Percentiles rank a stretch among this genome's conserved stretches.
Evolutionary conservation across 92 coral and sea anemone genomes (phyloP).

Genomic region (Epizoanthus fatuus): DNA sequence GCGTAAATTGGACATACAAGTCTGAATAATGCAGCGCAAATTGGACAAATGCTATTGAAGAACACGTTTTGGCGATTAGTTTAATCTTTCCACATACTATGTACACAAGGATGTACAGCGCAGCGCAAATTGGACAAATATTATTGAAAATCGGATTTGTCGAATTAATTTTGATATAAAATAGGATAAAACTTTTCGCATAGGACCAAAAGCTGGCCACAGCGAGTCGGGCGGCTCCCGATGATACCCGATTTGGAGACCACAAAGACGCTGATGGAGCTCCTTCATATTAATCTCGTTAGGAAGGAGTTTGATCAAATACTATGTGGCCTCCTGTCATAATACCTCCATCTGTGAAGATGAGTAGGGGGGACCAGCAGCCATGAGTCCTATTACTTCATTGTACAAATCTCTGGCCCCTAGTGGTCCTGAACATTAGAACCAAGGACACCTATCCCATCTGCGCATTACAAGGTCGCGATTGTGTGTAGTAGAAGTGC

Average conservation of each 20-base stretch:
- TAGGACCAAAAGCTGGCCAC: slow-evolving; percentile 33
- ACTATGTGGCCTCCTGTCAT: neutral
- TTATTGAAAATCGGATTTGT: too few species aligned
- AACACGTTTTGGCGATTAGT: too few species aligned
- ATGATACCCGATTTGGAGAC: slow-evolving; percentile 22
- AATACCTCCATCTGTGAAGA: slow-evolving; percentile 14
- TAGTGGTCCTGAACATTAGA: neutral
- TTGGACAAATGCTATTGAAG: too few species aligned
- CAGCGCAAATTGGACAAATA: too few species aligned
- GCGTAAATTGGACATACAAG: too few species aligned
- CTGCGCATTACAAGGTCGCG: too few species aligned
- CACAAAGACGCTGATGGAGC: slow-evolving; percentile 20
- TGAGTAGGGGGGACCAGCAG: slow-evolving; percentile 36
- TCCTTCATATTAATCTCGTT: neutral
- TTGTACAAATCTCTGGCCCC: neutral
- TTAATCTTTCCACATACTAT: too few species aligned
- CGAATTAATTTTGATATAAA: too few species aligned
- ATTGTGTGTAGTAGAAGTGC: too few species aligned
- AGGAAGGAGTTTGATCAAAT: slow-evolving; percentile 29
- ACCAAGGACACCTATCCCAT: too few species aligned
- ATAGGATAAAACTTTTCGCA: neutral
- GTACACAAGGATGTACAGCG: too few species aligned
- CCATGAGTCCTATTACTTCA: neutral
- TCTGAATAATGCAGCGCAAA: too few species aligned
- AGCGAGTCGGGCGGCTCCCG: slow-evolving; percentile 34